Evolutionary conservation across 1,140 invertebrate genomes (phyloP), one percentile per base, ranked within the genome.

Genomic region (Zaprionus capensis): DNA sequence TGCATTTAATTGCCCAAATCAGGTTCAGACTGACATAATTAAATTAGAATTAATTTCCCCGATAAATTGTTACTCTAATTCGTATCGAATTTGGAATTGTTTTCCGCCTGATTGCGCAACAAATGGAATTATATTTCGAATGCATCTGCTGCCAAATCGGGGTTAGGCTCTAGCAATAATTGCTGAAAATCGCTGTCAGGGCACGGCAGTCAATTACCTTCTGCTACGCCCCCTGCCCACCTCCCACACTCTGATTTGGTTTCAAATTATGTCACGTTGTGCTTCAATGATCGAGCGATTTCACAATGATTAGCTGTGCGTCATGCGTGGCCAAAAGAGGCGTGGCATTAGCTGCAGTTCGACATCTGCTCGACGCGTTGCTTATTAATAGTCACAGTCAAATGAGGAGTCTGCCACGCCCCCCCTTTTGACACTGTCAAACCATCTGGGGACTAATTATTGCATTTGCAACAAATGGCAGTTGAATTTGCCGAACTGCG

Each of bases 281-380:
- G 81, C 74, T 83, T 77, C 84, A 83, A 57, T 88, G 84, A 87
- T 86, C 81, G 66, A 58, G 44, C 64, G 84, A 88, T 88, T 87
- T 87, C 58, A 87, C 81, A 87, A 84, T 87, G 84, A 87, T 87
- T 87, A 88, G 81, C 78, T 87, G 84, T 77, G 76, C 81, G 82
- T 67, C 68, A 83, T 87, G 83, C 84, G 82, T 87, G 80, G 51
- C 83, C 83, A 72, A 69, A 64, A 65, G 64, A 34, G 72, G 71
- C 41, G 62, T 66, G 51, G 46, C 71, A 78, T 79, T 79, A 17
- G 9, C 62, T 41, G 15, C 38, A 41, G 15, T 26, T 46, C 68
- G 67, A 71, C 76, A 81, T 82, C 63, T 67, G 51, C 75, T n/a
- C 62, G 62, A 71, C 65, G 57, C 31, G 20, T 38, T 28, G 58